phyloP scores from a whole-genome alignment of 1,140 invertebrate genomes.

The Penaeus japonicus region DNA sequence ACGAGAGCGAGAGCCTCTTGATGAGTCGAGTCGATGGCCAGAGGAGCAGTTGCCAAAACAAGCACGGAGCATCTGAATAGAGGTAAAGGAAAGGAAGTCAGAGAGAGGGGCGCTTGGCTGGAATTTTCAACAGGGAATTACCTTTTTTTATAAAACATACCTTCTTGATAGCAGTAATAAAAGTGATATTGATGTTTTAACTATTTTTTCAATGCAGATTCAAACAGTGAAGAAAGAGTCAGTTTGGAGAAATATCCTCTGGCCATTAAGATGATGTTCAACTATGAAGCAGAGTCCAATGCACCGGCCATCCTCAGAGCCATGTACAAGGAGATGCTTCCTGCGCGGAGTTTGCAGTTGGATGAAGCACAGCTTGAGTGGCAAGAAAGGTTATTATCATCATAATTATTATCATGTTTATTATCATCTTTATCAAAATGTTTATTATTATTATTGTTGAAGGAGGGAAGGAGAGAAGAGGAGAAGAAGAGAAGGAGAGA shows the following conservation, averaged over 20 bases:
- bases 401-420: neutral
- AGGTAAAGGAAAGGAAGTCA: too few species aligned
- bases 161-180: too few species aligned
- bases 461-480: too few species aligned
- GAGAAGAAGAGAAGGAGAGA: too few species aligned
- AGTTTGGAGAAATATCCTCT: slow-evolving; percentile 69
- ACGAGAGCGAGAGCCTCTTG: neutral
- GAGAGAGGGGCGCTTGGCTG: too few species aligned
- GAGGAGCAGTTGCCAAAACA: neutral
- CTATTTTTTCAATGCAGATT: neutral
- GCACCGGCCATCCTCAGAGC: slow-evolving; percentile 77
- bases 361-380: slow-evolving; percentile 64
- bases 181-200: too few species aligned
- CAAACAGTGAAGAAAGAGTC: neutral
- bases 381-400: slow-evolving; percentile 66
- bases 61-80: neutral
- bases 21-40: neutral
- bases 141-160: too few species aligned
- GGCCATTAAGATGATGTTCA: slow-evolving; percentile 92
- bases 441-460: too few species aligned
- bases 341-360: slow-evolving; percentile 68
- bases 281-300: slow-evolving; percentile 87
- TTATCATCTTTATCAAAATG: neutral
- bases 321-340: slow-evolving; percentile 84
- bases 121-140: too few species aligned